These are phyloP conservation scores for Ochropleura leucogaster DNA, from an alignment of 2,888 invertebrate species.

Conservation along the genomic window DNA sequence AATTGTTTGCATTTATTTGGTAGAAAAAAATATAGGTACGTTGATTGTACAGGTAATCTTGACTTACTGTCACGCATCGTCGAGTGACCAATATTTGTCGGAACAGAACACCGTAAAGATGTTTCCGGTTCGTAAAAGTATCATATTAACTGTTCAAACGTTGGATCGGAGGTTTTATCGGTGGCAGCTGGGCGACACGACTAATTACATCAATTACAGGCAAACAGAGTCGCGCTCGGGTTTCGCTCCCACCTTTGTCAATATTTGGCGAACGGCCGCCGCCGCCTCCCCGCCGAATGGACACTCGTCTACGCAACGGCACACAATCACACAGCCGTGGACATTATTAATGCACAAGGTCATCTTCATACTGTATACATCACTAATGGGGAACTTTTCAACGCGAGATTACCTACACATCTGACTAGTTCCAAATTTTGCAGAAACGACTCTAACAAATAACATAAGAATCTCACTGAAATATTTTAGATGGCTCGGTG, in stretches of 20 bases:
- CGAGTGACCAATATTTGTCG: slow-evolving; percentile 88
- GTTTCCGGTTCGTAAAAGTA: slow-evolving; percentile 89
- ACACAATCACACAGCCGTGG: slow-evolving; percentile 32
- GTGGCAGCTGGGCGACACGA: slow-evolving; percentile 89
- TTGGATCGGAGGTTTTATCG: slow-evolving; percentile 78
- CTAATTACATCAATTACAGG: slow-evolving; percentile 91
- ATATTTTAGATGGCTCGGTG: background rate
- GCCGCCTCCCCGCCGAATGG: slow-evolving; percentile 59
- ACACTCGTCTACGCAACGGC: slow-evolving; percentile 51
- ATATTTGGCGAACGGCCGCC: slow-evolving; percentile 83
- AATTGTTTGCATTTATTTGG: slow-evolving; percentile 47
- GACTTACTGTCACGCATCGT: slow-evolving; percentile 84
- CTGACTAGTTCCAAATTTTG: slow-evolving; percentile 10
- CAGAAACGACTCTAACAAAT: slow-evolving; percentile 1
- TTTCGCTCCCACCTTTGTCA: slow-evolving; percentile 89
- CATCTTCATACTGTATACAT: slow-evolving; percentile 33
- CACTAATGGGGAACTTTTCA: slow-evolving; percentile 38
- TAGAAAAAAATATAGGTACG: slow-evolving; percentile 32
- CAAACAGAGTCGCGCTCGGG: slow-evolving; percentile 85
- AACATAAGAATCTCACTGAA: background rate
- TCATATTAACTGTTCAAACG: slow-evolving; percentile 88
- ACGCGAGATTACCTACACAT: slow-evolving; percentile 14
- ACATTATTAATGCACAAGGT: slow-evolving; percentile 57
- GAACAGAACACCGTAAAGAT: slow-evolving; percentile 86
- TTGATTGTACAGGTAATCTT: slow-evolving; percentile 72